Conservation (phyloP, 2,113 vertebrate genomes). For the Microcebus tavaratra region DNA sequence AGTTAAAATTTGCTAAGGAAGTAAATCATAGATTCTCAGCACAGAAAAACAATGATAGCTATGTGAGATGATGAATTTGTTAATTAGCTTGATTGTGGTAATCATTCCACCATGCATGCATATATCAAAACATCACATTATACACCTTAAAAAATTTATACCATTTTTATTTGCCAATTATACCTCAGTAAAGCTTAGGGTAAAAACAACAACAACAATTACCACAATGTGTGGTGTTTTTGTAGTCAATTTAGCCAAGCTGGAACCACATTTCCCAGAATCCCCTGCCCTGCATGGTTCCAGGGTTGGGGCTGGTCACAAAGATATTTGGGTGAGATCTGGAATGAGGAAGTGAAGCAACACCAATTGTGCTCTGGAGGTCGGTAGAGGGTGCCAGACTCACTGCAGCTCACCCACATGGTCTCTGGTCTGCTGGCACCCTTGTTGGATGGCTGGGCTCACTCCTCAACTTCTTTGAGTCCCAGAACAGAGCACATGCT, state of each 20-base stretch:
- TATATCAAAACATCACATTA: not conserved
- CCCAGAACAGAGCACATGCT: not conserved
- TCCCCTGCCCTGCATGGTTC: not conserved
- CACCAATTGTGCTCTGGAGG: not conserved
- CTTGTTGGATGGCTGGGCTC: not conserved
- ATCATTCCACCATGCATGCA: not conserved
- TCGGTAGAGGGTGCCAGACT: rapidly evolving
- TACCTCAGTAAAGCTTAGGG: not conserved
- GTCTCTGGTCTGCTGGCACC: not conserved
- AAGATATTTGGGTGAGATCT: not conserved
- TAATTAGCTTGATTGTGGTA: not conserved
- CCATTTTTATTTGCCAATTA: not conserved
- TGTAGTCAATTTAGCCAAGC: not conserved
- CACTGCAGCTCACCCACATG: rapidly evolving
- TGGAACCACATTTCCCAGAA: not conserved
- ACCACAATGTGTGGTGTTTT: not conserved
- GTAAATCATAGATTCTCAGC: not conserved
- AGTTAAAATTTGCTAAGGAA: not conserved
- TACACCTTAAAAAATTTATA: not conserved
- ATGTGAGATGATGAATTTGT: not conserved
- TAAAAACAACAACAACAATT: not conserved
- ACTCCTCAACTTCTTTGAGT: not conserved
- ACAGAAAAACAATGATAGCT: not conserved
- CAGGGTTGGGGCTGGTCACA: not conserved
- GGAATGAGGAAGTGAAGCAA: not conserved